phyloP scores from a whole-genome alignment of 1,140 invertebrate genomes.

The Papilio xuthus region DNA sequence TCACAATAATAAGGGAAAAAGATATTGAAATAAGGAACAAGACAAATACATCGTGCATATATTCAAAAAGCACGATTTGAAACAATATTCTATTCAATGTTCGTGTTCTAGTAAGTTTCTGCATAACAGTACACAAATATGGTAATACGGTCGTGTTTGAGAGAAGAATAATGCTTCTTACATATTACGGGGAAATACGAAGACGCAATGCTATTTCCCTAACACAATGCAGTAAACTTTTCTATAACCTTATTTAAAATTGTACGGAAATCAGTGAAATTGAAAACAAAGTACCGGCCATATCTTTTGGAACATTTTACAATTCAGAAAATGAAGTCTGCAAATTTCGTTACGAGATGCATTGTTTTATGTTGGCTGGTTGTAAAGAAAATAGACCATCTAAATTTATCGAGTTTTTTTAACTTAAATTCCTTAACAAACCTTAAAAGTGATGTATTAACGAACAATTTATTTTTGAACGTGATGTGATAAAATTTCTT shows the following conservation, averaged over 20 bases:
- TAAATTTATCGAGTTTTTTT: background rate
- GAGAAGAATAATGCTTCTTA: slow-evolving; percentile 33
- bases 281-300: slow-evolving; percentile 30
- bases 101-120: slow-evolving; percentile 24
- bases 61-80: slow-evolving; percentile 24
- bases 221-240: slow-evolving; percentile 33
- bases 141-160: slow-evolving; percentile 33
- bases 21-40: slow-evolving; percentile 1
- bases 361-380: background rate
- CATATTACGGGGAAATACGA: slow-evolving; percentile 29
- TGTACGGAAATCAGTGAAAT: slow-evolving; percentile 32
- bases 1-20: background rate
- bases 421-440: too few species aligned
- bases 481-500: too few species aligned
- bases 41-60: slow-evolving; percentile 5
- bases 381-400: background rate
- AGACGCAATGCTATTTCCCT: slow-evolving; percentile 24
- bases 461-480: too few species aligned
- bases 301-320: slow-evolving; percentile 19
- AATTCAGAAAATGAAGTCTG: slow-evolving; percentile 18
- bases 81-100: slow-evolving; percentile 30
- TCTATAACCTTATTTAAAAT: slow-evolving; percentile 37
- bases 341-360: slow-evolving; percentile 13
- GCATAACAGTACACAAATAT: slow-evolving; percentile 35
- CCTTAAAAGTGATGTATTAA: too few species aligned